Conservation (phyloP, 1,140 invertebrate species). For the Cherax destructor region DNA sequence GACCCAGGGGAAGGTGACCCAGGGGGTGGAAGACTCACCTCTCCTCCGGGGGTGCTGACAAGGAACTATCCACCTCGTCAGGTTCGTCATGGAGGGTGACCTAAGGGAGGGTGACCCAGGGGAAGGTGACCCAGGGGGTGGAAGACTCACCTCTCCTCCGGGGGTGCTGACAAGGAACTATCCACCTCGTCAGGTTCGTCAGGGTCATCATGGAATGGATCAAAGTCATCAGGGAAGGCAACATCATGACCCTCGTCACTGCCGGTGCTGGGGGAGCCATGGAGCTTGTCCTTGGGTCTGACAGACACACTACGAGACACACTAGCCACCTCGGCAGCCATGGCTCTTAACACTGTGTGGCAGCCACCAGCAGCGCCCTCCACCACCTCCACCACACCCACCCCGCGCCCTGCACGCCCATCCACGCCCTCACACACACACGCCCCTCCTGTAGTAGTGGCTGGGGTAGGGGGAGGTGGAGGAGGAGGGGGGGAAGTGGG, state of each 20-base stretch:
- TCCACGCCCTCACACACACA: neutral
- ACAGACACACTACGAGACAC: constrained; percentile 58
- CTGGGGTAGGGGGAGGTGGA: too few relatives aligned
- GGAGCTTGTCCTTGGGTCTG: constrained; percentile 76
- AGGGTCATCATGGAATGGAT: constrained; percentile 81
- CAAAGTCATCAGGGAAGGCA: constrained; percentile 83
- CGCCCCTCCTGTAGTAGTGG: neutral
- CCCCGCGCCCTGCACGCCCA: neutral
- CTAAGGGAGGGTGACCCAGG: too few relatives aligned
- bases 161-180: constrained; percentile 73
- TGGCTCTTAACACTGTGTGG: constrained; percentile 61
- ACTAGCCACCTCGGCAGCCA: constrained; percentile 9
- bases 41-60: too few relatives aligned
- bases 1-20: constrained; percentile 6
- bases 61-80: too few relatives aligned
- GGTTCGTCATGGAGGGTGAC: too few relatives aligned
- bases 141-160: constrained; percentile 72
- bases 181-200: constrained; percentile 87
- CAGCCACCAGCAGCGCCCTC: neutral
- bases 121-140: too few relatives aligned
- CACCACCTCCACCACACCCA: neutral
- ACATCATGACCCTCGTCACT: constrained; percentile 86
- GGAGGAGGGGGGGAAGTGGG: neutral
- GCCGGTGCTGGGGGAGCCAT: constrained; percentile 88
- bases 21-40: too few relatives aligned